phyloP scores from a whole-genome alignment of 2,797 vertebrate genomes.

The Melanotaenia boesemani region DNA sequence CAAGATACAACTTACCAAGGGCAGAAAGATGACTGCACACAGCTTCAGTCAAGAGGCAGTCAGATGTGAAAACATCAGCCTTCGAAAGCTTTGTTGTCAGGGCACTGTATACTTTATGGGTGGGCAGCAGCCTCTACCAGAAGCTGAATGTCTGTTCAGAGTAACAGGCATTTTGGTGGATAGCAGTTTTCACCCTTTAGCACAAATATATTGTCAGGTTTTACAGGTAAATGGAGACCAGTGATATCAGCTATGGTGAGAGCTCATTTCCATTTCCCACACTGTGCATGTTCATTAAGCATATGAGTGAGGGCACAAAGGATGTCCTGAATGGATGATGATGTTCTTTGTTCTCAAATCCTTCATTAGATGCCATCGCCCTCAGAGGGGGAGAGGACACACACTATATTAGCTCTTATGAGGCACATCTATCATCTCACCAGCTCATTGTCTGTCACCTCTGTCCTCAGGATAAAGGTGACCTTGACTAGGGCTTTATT shows the following conservation, averaged over 20 bases:
- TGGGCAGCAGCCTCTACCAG: slow-evolving; percentile 21
- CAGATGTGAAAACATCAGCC: slow-evolving; percentile 52
- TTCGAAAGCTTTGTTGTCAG: slow-evolving; percentile 37
- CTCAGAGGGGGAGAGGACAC: slow-evolving; percentile 29
- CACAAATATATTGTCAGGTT: slow-evolving; percentile 8
- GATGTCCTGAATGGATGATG: slow-evolving; percentile 15
- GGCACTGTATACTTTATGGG: slow-evolving; percentile 15
- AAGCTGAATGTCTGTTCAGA: slow-evolving; percentile 17
- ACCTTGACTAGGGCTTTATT: slow-evolving; percentile 37
- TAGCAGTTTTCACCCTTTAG: background rate
- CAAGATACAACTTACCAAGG: slow-evolving; percentile 11
- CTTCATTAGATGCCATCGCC: slow-evolving; percentile 37
- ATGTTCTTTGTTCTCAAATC: slow-evolving; percentile 29
- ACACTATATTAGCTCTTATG: slow-evolving; percentile 35
- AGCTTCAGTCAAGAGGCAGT: slow-evolving; percentile 46
- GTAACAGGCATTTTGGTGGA: background rate
- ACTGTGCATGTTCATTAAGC: slow-evolving; percentile 27
- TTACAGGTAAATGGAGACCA: slow-evolving; percentile 26
- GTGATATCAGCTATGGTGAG: slow-evolving; percentile 15
- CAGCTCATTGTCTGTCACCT: slow-evolving; percentile 65
- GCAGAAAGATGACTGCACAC: slow-evolving; percentile 18
- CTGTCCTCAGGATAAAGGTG: slow-evolving; percentile 51
- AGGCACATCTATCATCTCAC: slow-evolving; percentile 52
- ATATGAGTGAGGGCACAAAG: slow-evolving; percentile 22
- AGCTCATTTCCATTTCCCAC: slow-evolving; percentile 22